These are phyloP conservation scores for Parthenolecanium corni DNA, from an alignment of 2,888 invertebrate genomes.

Conservation along the genomic window DNA sequence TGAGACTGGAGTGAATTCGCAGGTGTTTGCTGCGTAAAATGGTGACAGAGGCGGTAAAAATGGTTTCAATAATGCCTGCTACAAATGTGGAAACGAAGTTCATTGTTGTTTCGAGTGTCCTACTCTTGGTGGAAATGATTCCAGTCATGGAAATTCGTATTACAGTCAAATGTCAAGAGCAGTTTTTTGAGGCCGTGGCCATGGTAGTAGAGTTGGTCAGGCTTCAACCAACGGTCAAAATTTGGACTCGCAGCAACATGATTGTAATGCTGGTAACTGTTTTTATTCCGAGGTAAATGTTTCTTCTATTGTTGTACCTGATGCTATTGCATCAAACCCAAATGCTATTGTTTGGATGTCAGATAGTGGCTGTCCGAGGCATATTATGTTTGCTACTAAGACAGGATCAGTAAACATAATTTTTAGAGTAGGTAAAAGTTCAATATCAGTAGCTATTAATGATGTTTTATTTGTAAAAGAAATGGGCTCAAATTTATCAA, in stretches of 20 bases:
- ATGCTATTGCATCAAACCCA: background rate
- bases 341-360: slow-evolving; percentile 24
- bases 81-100: background rate
- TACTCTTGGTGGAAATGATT: background rate
- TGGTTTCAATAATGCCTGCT: background rate
- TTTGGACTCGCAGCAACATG: too few species aligned
- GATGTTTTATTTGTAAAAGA: background rate
- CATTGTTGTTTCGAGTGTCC: background rate
- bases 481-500: background rate
- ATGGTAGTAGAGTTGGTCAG: too few species aligned
- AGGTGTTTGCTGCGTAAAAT: background rate
- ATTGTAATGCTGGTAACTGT: too few species aligned
- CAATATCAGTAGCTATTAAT: background rate
- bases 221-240: too few species aligned
- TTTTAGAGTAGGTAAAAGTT: background rate
- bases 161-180: too few species aligned
- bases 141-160: too few species aligned
- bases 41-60: background rate
- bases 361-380: slow-evolving; percentile 31
- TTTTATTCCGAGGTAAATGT: background rate
- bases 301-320: background rate
- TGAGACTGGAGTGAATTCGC: background rate
- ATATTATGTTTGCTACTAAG: slow-evolving; percentile 30
- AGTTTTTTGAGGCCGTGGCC: too few species aligned
- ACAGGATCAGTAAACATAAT: slow-evolving; percentile 10